Evolutionary conservation across 1,140 invertebrate genomes (phyloP), one percentile per base, ranked within the genome.

Genomic region (Zaprionus davidi): DNA sequence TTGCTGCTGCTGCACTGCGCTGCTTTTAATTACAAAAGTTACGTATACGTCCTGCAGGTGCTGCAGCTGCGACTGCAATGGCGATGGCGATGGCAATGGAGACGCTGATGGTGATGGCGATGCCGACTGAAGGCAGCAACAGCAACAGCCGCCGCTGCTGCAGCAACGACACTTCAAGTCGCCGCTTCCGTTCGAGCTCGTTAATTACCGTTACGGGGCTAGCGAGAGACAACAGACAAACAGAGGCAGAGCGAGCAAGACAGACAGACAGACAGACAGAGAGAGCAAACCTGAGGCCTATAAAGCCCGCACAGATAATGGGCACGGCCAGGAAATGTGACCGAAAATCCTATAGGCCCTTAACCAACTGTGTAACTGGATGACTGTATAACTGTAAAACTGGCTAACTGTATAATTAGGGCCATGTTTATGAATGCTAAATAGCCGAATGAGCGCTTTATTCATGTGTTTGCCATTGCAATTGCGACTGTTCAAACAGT

Each of bases 21-120:
- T 87, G 84, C 80, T 87, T 87, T 87, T 87, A 87, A 87, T 87
- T 87, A 87, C 83, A 88, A 87, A 87, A 87, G 83, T 87, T 87
- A 87, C 83, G 84, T 87, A 88, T 87, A 87, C 84, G 83, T 81
- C 73, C 81, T 87, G 83, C 84, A 87, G 83, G 83, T 87, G 83
- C 80, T 87, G 84, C 83, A 87, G 77, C 83, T 87, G 83, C 68
- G 68, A 63, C 75, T 76, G 82, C 65, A 71, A 75, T 60, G 60
- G 49, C 59, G 51, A 70, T 20, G 26, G 13, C 24, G 64, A 44
- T 34, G 36, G 31, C 12, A 31, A 2, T 15, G n/a, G n/a, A n/a
- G n/a, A n/a, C 62, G 57, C 31, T 49, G 20, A 31, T 13, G 26
- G 13, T 31, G 64, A 44, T 34, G 36, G 31, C 12, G 36, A 2